These are phyloP conservation scores for Microctenopoma steveboyesi DNA, from an alignment of 2,797 vertebrate species.

Conservation along the genomic window DNA sequence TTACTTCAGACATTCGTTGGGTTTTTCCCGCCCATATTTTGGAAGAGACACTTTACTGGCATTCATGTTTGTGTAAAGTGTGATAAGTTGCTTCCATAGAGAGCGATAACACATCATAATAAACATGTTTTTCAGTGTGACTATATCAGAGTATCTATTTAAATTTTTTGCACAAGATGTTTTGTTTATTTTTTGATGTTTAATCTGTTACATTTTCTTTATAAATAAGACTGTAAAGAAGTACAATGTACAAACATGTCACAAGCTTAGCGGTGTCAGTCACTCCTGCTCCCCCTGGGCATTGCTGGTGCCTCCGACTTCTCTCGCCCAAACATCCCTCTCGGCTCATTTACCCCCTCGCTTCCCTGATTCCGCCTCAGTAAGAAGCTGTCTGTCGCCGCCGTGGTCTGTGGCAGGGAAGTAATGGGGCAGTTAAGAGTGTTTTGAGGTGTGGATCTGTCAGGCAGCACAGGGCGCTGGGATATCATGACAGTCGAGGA, in stretches of 20 bases:
- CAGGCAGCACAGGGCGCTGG: conserved; percentile 41
- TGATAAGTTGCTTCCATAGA: neutral
- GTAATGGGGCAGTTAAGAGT: conserved; percentile 71
- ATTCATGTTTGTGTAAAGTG: neutral
- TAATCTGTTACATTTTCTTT: neutral
- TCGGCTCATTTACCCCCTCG: conserved; percentile 8
- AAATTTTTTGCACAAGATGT: neutral
- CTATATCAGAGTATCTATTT: neutral
- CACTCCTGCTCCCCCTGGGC: conserved; percentile 32
- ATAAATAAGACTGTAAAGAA: neutral
- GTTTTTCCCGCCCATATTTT: neutral
- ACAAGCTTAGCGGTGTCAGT: conserved; percentile 39
- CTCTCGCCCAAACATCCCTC: conserved; percentile 5
- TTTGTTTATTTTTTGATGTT: too few species aligned
- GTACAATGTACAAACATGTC: neutral
- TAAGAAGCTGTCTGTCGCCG: conserved; percentile 64
- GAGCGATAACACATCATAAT: neutral
- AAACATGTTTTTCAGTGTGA: neutral
- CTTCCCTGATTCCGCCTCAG: conserved; percentile 36
- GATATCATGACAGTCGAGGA: conserved; percentile 60
- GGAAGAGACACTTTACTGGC: neutral
- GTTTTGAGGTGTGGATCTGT: conserved; percentile 68
- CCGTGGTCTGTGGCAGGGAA: conserved; percentile 38
- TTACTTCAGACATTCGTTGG: neutral
- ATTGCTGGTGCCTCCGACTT: conserved; percentile 24